Conservation (phyloP, 2,888 invertebrate genomes). For the Lepas anatifera region DNA sequence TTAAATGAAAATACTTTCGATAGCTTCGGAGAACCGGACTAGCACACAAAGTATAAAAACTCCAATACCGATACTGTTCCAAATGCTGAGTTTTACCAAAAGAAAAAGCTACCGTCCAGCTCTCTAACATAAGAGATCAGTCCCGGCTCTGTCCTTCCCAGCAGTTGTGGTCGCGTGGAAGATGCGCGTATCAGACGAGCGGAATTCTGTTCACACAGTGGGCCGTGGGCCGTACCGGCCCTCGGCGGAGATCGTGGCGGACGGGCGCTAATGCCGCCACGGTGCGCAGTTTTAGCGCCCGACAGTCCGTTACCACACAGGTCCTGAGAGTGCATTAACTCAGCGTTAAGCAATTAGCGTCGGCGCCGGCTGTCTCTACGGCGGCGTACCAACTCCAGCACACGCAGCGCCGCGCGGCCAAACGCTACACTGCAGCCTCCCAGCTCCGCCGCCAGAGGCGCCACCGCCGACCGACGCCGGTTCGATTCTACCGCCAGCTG, state of each 20-base stretch:
- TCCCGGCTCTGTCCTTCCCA: background rate
- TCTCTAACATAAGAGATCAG: too few relatives aligned
- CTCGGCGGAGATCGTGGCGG: background rate
- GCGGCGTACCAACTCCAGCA: too few relatives aligned
- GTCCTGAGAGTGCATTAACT: too few relatives aligned
- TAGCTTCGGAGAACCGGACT: too few relatives aligned
- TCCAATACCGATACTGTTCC: too few relatives aligned
- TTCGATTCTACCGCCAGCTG: too few relatives aligned
- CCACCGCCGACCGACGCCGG: background rate
- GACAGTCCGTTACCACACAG: background rate
- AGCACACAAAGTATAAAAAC: too few relatives aligned
- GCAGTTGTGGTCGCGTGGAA: background rate
- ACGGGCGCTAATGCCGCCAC: background rate
- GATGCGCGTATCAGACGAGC: background rate
- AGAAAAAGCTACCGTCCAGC: too few relatives aligned
- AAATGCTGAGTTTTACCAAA: too few relatives aligned
- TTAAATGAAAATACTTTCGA: too few relatives aligned
- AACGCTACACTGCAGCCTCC: background rate
- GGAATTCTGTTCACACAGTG: background rate
- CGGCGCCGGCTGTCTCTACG: too few relatives aligned
- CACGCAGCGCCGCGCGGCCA: background rate
- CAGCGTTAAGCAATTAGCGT: background rate
- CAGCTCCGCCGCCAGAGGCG: background rate
- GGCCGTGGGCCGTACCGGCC: too few relatives aligned
- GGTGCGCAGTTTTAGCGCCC: constrained; percentile 1